phyloP scores from a whole-genome alignment of 2,888 invertebrate genomes.

The Melanostoma scalare region DNA sequence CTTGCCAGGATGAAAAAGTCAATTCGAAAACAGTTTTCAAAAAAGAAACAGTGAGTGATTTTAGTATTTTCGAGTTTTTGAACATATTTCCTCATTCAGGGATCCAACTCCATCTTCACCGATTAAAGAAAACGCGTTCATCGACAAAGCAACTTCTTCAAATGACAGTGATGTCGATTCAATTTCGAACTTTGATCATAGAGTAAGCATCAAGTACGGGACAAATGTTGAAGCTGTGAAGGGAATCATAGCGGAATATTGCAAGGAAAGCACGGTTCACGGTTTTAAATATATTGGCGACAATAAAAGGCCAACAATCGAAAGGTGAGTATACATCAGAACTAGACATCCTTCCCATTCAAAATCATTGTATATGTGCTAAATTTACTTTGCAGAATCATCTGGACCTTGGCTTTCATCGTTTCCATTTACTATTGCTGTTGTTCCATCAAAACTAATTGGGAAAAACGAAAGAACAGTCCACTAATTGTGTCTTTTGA shows the following conservation, averaged over 20 bases:
- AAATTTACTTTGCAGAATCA: neutral
- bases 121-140: too few relatives aligned
- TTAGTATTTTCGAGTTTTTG: too few relatives aligned
- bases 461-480: slow-evolving; percentile 85
- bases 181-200: too few relatives aligned
- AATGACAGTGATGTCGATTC: too few relatives aligned
- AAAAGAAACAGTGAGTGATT: too few relatives aligned
- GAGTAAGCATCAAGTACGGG: too few relatives aligned
- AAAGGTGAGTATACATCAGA: slow-evolving; percentile 29
- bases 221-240: neutral
- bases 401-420: neutral
- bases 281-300: slow-evolving; percentile 84
- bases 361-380: too few relatives aligned
- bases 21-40: too few relatives aligned
- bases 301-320: slow-evolving; percentile 28
- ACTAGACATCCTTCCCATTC: neutral
- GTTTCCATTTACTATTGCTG: neutral
- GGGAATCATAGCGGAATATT: slow-evolving; percentile 49
- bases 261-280: slow-evolving; percentile 82
- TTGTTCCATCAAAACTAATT: slow-evolving; percentile 74
- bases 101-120: too few relatives aligned
- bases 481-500: slow-evolving; percentile 87
- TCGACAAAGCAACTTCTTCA: too few relatives aligned
- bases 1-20: too few relatives aligned
- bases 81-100: too few relatives aligned